Evolutionary conservation across 35 echinoderm and acorn worm genomes (phyloP).

Genomic region (Patiria miniata): DNA sequence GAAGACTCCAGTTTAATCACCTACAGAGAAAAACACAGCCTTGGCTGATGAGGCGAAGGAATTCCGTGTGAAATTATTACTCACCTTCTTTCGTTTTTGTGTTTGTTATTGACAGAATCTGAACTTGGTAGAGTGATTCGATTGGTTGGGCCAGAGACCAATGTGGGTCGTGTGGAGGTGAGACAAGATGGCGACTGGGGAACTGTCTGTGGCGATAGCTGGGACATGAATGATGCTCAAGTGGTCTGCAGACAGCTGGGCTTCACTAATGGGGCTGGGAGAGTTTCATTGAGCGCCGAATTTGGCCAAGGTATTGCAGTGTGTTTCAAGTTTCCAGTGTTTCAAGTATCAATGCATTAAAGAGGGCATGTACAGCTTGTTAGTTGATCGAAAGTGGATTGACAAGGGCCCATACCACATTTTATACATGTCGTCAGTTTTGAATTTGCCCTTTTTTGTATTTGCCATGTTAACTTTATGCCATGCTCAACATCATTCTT

Average conservation of each 20-base stretch:
- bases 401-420: too few species aligned
- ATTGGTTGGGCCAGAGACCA: neutral
- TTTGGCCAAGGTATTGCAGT: neutral
- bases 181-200: neutral
- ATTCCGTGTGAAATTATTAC: too few species aligned
- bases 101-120: neutral
- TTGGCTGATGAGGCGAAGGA: too few species aligned
- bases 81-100: too few species aligned
- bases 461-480: too few species aligned
- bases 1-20: too few species aligned
- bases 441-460: too few species aligned
- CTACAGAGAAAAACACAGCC: too few species aligned
- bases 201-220: constrained; percentile 35
- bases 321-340: neutral
- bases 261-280: neutral
- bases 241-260: constrained; percentile 36
- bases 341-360: too few species aligned
- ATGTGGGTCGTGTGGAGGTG: constrained; percentile 7
- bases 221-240: neutral
- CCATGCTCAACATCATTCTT: too few species aligned
- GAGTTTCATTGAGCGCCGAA: neutral
- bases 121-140: neutral
- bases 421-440: neutral
- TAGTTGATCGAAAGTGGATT: too few species aligned
- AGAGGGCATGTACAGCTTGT: too few species aligned